Evolutionary conservation across 2,113 vertebrate species (phyloP).

Genomic region (Haplochromis burtoni): DNA sequence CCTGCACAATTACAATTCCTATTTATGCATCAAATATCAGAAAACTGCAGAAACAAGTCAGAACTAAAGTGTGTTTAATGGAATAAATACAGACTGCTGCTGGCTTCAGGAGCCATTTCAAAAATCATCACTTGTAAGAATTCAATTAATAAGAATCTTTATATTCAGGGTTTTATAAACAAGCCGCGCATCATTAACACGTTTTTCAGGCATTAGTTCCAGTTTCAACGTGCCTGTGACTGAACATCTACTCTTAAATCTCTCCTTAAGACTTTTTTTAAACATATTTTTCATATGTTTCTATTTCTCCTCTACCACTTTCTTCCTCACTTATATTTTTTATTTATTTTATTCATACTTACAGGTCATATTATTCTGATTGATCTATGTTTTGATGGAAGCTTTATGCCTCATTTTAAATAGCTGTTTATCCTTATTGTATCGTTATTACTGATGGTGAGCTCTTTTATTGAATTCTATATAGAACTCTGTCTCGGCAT

Average conservation of each 20-base stretch:
- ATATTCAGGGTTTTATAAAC: background rate
- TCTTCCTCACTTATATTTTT: background rate
- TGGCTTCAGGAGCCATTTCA: background rate
- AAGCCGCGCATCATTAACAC: background rate
- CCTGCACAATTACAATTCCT: background rate
- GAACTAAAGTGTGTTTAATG: background rate
- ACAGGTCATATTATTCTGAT: background rate
- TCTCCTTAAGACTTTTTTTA: background rate
- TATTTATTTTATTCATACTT: background rate
- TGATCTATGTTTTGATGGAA: background rate
- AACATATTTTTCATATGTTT: background rate
- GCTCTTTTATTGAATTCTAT: background rate
- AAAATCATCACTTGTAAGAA: background rate
- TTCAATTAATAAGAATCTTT: background rate
- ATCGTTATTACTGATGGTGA: background rate
- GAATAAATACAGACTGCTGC: background rate
- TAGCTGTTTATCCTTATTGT: background rate
- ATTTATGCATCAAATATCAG: background rate
- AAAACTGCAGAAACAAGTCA: background rate
- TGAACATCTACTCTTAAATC: background rate
- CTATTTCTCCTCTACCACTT: background rate
- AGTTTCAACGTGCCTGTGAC: background rate
- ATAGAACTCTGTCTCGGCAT: accelerated
- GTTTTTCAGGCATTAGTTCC: background rate
- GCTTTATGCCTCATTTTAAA: background rate